A percentile compares a stretch with the other conserved stretches of the same genome.
phyloP scores from a whole-genome alignment of 53 echinoderm and acorn worm genomes.

The Paelopatides confundens region DNA sequence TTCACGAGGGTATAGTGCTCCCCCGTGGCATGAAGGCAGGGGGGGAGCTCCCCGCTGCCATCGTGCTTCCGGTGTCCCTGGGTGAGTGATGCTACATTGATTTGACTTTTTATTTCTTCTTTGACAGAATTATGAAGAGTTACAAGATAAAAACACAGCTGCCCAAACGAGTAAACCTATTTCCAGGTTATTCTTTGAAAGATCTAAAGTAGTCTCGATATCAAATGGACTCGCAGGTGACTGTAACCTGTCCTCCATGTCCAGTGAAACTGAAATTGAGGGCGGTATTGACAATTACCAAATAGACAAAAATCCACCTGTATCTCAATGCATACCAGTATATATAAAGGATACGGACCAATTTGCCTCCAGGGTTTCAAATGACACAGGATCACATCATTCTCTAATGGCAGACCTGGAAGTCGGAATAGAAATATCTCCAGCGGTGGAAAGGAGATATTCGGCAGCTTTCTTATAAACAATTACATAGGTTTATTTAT shows the following conservation, averaged over 20 bases:
- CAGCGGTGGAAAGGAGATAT: neutral
- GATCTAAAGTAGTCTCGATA: neutral
- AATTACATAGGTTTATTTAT: no score
- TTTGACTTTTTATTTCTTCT: neutral
- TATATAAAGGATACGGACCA: neutral
- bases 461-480: neutral
- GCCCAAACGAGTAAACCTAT: neutral
- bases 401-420: neutral
- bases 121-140: conserved; percentile 15
- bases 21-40: no score
- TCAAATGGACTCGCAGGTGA: neutral
- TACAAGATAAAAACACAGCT: neutral
- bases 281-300: neutral
- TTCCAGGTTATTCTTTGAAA: neutral
- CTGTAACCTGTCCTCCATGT: neutral
- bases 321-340: neutral
- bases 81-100: no score
- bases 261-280: neutral
- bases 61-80: no score
- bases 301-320: neutral
- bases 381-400: neutral
- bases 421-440: conserved; percentile 11
- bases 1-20: no score
- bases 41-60: no score
- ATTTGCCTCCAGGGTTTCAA: neutral